Conservation (phyloP, 53 echinoderm and acorn worm species). For the Hippasteria phrygiana region DNA sequence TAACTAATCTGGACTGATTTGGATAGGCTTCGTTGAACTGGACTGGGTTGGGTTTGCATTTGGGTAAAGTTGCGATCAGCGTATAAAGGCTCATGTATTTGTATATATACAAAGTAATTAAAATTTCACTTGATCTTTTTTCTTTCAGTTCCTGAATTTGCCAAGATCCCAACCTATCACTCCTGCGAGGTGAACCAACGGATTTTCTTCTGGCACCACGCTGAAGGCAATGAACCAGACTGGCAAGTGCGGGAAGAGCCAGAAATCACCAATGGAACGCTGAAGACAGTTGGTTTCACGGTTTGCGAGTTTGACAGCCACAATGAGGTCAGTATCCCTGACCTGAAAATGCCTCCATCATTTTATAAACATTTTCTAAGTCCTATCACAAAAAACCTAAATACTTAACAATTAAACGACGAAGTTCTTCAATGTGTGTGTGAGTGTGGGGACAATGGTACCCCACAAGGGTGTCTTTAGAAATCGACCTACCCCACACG, state of each 20-base stretch:
- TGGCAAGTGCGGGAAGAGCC: conserved; percentile 80
- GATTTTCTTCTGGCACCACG: conserved; percentile 88
- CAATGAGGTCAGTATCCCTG: conserved; percentile 72
- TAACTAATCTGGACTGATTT: conserved; percentile 56
- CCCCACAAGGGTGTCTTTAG: no score
- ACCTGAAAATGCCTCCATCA: conserved; percentile 4
- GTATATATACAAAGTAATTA: no score
- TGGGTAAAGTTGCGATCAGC: neutral
- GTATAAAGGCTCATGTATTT: neutral
- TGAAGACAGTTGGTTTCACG: conserved; percentile 78
- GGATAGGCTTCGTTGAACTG: neutral
- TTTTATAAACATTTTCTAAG: no score
- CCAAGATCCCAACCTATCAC: conserved; percentile 75
- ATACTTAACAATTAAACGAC: no score
- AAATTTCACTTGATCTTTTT: no score
- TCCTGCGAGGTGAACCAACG: conserved; percentile 82
- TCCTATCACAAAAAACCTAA: no score
- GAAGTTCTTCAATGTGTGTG: no score
- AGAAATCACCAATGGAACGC: conserved; percentile 65
- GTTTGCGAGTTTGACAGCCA: conserved; percentile 76
- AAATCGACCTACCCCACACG: no score
- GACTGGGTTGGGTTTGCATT: neutral
- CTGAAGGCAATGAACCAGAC: conserved; percentile 81
- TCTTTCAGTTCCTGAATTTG: conserved; percentile 84
- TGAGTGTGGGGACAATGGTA: no score